These are phyloP conservation scores for Penaeus chinensis DNA, from an alignment of 1,140 invertebrate genomes.

Conservation along the genomic window DNA sequence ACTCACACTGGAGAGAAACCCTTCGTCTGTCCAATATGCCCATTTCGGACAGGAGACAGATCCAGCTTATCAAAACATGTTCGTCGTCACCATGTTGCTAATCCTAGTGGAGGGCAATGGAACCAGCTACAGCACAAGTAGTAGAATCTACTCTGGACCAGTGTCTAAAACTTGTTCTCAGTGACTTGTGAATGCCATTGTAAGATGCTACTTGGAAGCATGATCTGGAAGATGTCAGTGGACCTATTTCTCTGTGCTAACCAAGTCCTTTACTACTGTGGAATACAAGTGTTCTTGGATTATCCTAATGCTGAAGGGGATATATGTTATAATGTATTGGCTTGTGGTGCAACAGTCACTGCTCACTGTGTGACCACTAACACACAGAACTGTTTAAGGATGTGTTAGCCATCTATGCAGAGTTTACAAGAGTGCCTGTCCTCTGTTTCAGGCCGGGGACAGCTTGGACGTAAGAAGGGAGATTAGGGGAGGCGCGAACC, in stretches of 20 bases:
- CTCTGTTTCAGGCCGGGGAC: slow-evolving; percentile 56
- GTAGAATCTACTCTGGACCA: no score
- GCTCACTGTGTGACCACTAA: no score
- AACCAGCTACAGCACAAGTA: neutral
- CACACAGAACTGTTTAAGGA: neutral
- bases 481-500: slow-evolving; percentile 36
- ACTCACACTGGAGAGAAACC: slow-evolving; percentile 63
- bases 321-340: no score
- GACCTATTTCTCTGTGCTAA: slow-evolving; percentile 1
- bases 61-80: slow-evolving; percentile 56
- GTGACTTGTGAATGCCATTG: neutral
- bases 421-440: slow-evolving; percentile 44
- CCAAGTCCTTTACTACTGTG: no score
- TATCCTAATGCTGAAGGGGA: no score
- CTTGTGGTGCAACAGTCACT: no score
- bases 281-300: no score
- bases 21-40: slow-evolving; percentile 53
- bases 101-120: neutral
- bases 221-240: neutral
- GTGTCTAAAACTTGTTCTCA: no score
- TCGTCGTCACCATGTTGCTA: slow-evolving; percentile 36
- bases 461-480: slow-evolving; percentile 44
- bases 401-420: slow-evolving; percentile 5
- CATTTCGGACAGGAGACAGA: slow-evolving; percentile 56
- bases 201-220: neutral